Evolutionary conservation across 2,888 invertebrate species (phyloP).

Genomic region (Agrenia bidenticulata): DNA sequence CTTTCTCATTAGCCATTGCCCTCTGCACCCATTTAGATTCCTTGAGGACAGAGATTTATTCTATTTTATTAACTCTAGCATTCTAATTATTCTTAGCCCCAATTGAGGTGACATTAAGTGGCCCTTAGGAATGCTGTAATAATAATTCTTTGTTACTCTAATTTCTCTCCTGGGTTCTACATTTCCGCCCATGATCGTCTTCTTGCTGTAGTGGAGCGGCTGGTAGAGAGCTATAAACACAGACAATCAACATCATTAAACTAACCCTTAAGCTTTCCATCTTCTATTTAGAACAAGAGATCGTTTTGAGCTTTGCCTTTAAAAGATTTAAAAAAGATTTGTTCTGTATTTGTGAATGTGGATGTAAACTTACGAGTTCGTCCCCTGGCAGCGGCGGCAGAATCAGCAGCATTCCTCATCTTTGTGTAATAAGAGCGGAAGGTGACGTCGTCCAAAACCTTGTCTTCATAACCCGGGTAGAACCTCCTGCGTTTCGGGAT

Average conservation of each 20-base stretch:
- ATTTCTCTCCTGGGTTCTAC: slow-evolving; percentile 26
- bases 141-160: slow-evolving; percentile 23
- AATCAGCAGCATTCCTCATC: slow-evolving; percentile 67
- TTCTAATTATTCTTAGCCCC: no score
- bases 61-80: no score
- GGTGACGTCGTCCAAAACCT: slow-evolving; percentile 80
- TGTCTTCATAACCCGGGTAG: slow-evolving; percentile 63
- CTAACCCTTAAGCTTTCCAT: neutral
- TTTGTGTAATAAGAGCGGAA: slow-evolving; percentile 84
- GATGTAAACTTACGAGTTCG: slow-evolving; percentile 5
- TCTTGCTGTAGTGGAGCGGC: slow-evolving; percentile 50
- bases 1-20: slow-evolving; percentile 39
- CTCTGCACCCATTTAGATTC: slow-evolving; percentile 49
- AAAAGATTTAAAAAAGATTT: no score
- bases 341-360: no score
- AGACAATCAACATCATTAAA: slow-evolving; percentile 1
- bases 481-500: slow-evolving; percentile 74
- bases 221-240: slow-evolving; percentile 44
- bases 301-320: no score
- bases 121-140: no score
- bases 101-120: no score
- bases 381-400: slow-evolving; percentile 15
- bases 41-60: slow-evolving; percentile 6
- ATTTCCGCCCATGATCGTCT: slow-evolving; percentile 47
- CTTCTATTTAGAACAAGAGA: neutral